Evolutionary conservation across 2,113 vertebrate species (phyloP).

Genomic region (Neodontobutis hainanensis): DNA sequence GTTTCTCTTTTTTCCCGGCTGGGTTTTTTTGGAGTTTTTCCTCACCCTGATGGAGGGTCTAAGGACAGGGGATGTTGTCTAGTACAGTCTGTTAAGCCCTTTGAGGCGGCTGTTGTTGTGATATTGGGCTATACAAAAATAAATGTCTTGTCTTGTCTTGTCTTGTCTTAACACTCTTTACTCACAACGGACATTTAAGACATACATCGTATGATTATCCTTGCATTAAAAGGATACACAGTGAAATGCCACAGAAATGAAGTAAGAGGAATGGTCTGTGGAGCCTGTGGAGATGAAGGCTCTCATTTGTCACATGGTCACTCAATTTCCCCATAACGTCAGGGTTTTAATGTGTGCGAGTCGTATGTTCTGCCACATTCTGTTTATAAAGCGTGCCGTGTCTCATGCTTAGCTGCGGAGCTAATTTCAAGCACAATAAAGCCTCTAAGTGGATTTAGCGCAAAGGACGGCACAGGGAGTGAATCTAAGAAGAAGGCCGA

Average conservation of each 20-base stretch:
- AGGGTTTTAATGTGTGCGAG: constrained; percentile 6
- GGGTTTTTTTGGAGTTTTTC: too few relatives aligned
- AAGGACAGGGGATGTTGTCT: too few relatives aligned
- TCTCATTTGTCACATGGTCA: not conserved
- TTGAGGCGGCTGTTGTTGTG: too few relatives aligned
- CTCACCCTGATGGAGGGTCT: too few relatives aligned
- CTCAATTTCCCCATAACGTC: not conserved
- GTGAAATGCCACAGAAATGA: not conserved
- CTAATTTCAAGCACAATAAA: constrained; percentile 70
- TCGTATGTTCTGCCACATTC: constrained; percentile 45
- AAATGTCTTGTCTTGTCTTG: too few relatives aligned
- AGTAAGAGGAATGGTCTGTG: not conserved
- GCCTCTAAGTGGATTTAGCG: constrained; percentile 52
- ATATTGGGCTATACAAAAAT: too few relatives aligned
- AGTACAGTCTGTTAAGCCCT: too few relatives aligned
- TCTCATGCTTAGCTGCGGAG: constrained; percentile 36
- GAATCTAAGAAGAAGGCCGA: constrained; percentile 38
- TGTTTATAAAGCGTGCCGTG: constrained; percentile 37
- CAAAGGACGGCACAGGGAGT: constrained; percentile 22
- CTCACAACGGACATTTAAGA: not conserved
- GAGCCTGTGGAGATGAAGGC: too few relatives aligned
- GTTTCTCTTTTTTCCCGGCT: too few relatives aligned
- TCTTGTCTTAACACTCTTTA: too few relatives aligned
- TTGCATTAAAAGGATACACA: not conserved
- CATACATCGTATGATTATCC: not conserved